Conservation (phyloP, 2,888 invertebrate species). For the Drosophila nigritarsus region DNA sequence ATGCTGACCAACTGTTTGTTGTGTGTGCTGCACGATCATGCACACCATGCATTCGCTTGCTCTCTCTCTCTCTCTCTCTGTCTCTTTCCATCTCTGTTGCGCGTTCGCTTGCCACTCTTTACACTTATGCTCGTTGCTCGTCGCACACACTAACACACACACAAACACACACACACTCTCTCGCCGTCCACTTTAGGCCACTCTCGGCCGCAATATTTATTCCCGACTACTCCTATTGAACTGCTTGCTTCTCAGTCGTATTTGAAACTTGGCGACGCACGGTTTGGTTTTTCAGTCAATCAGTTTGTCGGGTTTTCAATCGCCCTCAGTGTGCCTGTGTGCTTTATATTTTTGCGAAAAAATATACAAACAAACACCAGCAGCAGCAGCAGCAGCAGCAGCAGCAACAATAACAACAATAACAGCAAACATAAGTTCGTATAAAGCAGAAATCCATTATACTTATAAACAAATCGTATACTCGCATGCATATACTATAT, state of each 20-base stretch:
- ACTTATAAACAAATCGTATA: slow-evolving; percentile 58
- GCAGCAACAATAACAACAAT: slow-evolving; percentile 15
- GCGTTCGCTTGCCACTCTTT: slow-evolving; percentile 18
- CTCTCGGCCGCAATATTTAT: slow-evolving; percentile 54
- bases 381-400: not conserved
- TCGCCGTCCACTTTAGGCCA: slow-evolving; percentile 66
- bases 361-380: slow-evolving; percentile 14
- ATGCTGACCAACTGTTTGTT: slow-evolving; percentile 39
- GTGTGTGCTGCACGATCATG: slow-evolving; percentile 39
- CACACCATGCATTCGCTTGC: slow-evolving; percentile 3
- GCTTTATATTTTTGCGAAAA: slow-evolving; percentile 25
- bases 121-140: slow-evolving; percentile 1
- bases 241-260: slow-evolving; percentile 72
- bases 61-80: slow-evolving; percentile 8
- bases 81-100: slow-evolving; percentile 2
- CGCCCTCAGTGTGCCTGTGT: slow-evolving; percentile 17
- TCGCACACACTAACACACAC: not conserved
- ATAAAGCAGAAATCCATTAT: slow-evolving; percentile 40
- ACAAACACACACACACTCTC: slow-evolving; percentile 16
- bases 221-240: slow-evolving; percentile 66
- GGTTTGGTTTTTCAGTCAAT: slow-evolving; percentile 59
- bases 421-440: slow-evolving; percentile 43
- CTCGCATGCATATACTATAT: slow-evolving; percentile 21
- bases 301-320: slow-evolving; percentile 54
- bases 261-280: slow-evolving; percentile 77